Evolutionary conservation across 2,888 invertebrate species (phyloP).

Genomic region (Epistrophe grossulariae): DNA sequence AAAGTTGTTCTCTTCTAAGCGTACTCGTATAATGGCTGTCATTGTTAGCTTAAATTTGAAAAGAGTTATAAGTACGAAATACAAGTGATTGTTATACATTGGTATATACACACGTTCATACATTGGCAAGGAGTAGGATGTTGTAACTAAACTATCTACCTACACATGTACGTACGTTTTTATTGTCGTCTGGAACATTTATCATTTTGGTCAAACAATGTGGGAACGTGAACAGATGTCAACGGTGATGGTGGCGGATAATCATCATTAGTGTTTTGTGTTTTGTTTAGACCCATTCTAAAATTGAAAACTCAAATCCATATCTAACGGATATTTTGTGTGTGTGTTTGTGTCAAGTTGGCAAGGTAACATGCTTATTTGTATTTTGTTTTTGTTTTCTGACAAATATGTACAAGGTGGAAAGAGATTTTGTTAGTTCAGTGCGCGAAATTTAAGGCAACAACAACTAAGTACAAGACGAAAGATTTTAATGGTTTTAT

Average conservation of each 20-base stretch:
- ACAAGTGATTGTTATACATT: background rate
- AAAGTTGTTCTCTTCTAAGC: conserved; percentile 22
- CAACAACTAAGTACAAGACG: background rate
- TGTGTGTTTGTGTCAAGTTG: background rate
- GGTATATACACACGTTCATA: background rate
- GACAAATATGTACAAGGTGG: background rate
- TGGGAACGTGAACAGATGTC: conserved; percentile 54
- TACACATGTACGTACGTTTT: background rate
- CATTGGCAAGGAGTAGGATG: background rate
- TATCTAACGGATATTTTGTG: background rate
- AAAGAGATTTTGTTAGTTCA: background rate
- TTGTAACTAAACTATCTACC: background rate
- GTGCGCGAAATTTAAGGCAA: background rate
- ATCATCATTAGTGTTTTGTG: conserved; percentile 16
- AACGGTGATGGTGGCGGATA: background rate
- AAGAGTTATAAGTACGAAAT: background rate
- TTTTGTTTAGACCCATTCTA: background rate
- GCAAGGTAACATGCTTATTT: background rate
- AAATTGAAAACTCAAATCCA: background rate
- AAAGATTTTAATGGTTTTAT: conserved; percentile 1
- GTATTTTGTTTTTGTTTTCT: background rate
- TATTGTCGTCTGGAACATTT: conserved; percentile 25
- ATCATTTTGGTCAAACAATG: conserved; percentile 37
- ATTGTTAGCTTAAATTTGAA: conserved; percentile 48
- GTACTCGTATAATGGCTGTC: conserved; percentile 50